Evolutionary conservation across 1,140 invertebrate species (phyloP), one percentile per base, ranked within the genome.

Genomic region (Fopius arisanus): DNA sequence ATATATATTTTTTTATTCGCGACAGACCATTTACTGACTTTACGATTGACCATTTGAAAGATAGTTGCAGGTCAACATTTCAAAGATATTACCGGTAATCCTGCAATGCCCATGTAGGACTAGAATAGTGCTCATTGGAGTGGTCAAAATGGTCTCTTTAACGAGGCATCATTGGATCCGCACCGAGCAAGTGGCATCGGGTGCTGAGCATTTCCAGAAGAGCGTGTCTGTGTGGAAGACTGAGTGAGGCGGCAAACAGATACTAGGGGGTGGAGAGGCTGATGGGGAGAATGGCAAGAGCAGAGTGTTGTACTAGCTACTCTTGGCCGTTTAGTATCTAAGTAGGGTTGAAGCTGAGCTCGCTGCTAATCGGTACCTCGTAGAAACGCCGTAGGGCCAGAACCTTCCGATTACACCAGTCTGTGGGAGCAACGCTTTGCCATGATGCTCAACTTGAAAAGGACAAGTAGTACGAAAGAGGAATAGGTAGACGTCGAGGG

Each of bases 341-440:
- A 3, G 31, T 23, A 26, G 54, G 54, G 6, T 54, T 19, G 43
- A 69, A 29, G 41, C 43, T 69, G 48, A 29, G 40, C 43, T 54
- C 43, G 33, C 26, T 69, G 43, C 67, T 69, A 69, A 69, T 69
- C 67, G 67, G 10, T 54, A 28, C 67, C 67, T 70, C 68, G 48
- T 54, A 51, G 48, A 14, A 70, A 54, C 48, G 19, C 68, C 68
- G 48, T 26, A 48, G 31, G 54, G 68, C 48, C 16, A 70, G 68
- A 70, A 70, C 59, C 68, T 48, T n/a, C 68, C 68, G 68, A 70
- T 70, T 70, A 70, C 59, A 31, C 3, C 41, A 33, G 68, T 59
- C 68, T 59, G 54, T 31, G 51, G 19, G 19, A 19, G 68, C 26
- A 19, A 9, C 21, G 33, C 41, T 67, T 33, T 33, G 48, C 29